Conservation (phyloP, 2,888 invertebrate genomes). For the Stenichneumon culpator region DNA sequence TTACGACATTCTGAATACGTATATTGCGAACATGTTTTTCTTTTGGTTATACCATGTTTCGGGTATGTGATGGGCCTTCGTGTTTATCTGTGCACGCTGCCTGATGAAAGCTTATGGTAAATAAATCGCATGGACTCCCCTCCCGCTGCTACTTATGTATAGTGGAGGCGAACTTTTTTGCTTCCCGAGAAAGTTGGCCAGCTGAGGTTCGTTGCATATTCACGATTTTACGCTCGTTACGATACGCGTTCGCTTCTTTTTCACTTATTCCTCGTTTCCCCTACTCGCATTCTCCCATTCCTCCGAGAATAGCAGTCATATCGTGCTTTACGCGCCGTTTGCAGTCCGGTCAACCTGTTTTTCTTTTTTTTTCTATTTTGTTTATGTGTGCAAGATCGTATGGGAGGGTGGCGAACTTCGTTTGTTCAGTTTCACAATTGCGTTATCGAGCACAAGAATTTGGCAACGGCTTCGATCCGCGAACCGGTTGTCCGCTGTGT, state of each 20-base stretch:
- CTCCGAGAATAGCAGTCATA: conserved; percentile 48
- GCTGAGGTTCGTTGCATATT: conserved; percentile 65
- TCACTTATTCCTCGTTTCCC: conserved; percentile 39
- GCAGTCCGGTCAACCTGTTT: conserved; percentile 61
- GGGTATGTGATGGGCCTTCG: neutral
- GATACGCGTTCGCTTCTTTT: conserved; percentile 44
- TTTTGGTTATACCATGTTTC: conserved; percentile 4
- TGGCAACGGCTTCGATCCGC: conserved; percentile 13
- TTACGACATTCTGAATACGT: conserved; percentile 28
- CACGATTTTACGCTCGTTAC: conserved; percentile 60
- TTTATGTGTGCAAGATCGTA: conserved; percentile 11
- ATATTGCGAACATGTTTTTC: neutral
- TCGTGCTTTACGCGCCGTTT: conserved; percentile 61
- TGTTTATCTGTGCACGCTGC: neutral
- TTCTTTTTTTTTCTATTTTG: conserved; percentile 11
- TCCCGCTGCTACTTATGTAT: conserved; percentile 3
- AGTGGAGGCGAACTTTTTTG: conserved; percentile 39
- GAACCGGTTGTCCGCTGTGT: conserved; percentile 7
- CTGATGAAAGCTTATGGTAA: conserved; percentile 49
- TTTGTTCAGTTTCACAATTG: conserved; percentile 36
- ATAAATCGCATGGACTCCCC: conserved; percentile 42
- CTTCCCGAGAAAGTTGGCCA: conserved; percentile 39
- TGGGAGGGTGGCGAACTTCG: neutral
- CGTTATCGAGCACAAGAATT: conserved; percentile 20
- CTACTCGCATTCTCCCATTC: conserved; percentile 44